Evolutionary conservation across 2,113 vertebrate genomes (phyloP), one percentile per base, ranked within the genome.

Genomic region (Engystomops pustulosus): DNA sequence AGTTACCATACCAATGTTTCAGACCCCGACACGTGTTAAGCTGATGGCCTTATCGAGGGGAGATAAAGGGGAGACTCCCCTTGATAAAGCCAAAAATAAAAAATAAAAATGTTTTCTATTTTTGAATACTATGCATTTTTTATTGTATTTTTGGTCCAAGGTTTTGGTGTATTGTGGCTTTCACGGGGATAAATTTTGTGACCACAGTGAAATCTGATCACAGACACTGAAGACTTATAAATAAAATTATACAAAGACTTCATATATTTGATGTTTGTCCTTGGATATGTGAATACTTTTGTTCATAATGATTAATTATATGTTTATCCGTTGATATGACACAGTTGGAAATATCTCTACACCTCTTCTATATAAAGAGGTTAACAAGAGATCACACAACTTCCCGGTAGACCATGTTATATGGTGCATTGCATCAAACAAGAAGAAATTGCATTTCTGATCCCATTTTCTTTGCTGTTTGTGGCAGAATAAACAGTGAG

Each of bases 401-500:
- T 79, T 85, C 83, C 83, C 74, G 32, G 23, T 79, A 44, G 75
- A 79, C 62, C 41, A 53, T 85, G 47, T 51, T 78, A 53, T 85
- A 85, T 70, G 83, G 83, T 85, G 65, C 83, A 78, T 68, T 55
- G 83, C 74, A 79, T 85, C 32, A 78, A 83, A 65, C 23, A 70
- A 65, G 38, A 85, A 27, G 36, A 85, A 68, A 79, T 70, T 69
- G 83, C 83, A 70, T 70, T 70, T 85, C 65, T 79, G 74, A 79
- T 85, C 83, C 76, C 32, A 79, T 79, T 79, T 65, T 85, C 74
- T 79, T 79, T 85, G 75, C 83, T 85, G 83, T 85, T 85, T 69
- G 83, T 85, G 75, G 83, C 83, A 85, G 62, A 85, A 85, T 85
- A 85, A 85, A 85, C 83, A 78, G 74, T 85, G 83, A 85, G 49